A percentile compares a stretch with the other conserved stretches of the same genome.
These are phyloP conservation scores for Connochaetes taurinus DNA, from an alignment of 2,113 vertebrate genomes.

Conservation along the genomic window DNA sequence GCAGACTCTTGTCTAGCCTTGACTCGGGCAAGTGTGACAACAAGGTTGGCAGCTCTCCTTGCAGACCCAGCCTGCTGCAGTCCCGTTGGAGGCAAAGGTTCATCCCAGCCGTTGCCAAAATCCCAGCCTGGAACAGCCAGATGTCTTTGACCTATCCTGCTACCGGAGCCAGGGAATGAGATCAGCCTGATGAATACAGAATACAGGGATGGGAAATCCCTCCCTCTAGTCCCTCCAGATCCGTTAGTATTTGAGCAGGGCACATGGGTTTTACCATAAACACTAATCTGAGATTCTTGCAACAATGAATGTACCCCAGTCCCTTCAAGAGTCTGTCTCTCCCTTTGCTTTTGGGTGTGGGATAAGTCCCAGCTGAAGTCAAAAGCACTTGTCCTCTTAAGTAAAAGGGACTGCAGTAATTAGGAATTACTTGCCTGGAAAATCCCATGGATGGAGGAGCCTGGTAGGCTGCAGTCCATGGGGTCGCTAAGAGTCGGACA, in stretches of 20 bases:
- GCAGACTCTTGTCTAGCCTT: background rate
- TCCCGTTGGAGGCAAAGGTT: background rate
- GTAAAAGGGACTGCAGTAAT: background rate
- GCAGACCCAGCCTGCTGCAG: background rate
- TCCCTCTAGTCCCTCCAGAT: background rate
- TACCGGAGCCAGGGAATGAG: constrained; percentile 7
- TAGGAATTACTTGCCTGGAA: background rate
- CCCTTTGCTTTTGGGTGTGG: background rate
- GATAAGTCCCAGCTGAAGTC: constrained; percentile 1
- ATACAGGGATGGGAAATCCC: background rate
- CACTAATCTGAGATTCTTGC: background rate
- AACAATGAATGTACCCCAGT: background rate
- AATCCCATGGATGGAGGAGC: too few species aligned
- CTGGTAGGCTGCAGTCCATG: too few species aligned
- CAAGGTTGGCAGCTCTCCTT: background rate
- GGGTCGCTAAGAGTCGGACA: too few species aligned
- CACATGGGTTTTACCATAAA: background rate
- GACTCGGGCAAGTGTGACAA: background rate
- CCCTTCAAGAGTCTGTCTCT: background rate
- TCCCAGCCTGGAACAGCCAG: background rate
- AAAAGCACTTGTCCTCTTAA: constrained; percentile 6
- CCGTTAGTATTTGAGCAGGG: background rate
- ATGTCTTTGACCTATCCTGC: constrained; percentile 22
- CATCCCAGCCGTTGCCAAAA: background rate
- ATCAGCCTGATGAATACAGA: background rate